Evolutionary conservation across 2,888 invertebrate genomes (phyloP).

Genomic region (Chouioia cunea): DNA sequence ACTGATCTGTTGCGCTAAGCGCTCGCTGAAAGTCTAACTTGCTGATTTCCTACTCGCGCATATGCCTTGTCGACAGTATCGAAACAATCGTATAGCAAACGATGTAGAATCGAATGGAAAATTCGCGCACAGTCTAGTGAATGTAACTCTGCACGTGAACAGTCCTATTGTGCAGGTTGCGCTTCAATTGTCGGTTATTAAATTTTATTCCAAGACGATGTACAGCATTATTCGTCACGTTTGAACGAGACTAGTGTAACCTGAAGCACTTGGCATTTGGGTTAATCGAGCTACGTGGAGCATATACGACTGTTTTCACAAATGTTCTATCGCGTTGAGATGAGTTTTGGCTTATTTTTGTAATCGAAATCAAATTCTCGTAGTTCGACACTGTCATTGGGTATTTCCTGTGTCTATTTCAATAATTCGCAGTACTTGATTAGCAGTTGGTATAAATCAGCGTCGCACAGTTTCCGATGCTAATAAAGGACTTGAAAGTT

Average conservation of each 20-base stretch:
- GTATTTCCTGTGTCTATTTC: conserved; percentile 20
- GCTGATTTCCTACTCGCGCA: too few relatives aligned
- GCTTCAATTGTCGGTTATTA: conserved; percentile 7
- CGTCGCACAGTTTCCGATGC: neutral
- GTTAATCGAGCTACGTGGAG: neutral
- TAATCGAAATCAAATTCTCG: conserved; percentile 7
- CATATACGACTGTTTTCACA: conserved; percentile 18
- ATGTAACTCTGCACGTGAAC: conserved; percentile 1
- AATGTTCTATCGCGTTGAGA: conserved; percentile 13
- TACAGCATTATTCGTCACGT: neutral
- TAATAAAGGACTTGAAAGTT: neutral
- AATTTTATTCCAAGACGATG: conserved; percentile 13
- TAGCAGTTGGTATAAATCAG: too few relatives aligned
- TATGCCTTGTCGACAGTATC: too few relatives aligned
- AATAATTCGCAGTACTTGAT: neutral
- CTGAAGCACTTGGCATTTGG: neutral
- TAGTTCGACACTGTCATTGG: neutral
- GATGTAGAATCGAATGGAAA: too few relatives aligned
- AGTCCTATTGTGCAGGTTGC: neutral
- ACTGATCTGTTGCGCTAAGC: conserved; percentile 3
- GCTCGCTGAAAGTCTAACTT: too few relatives aligned
- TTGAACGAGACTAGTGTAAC: neutral
- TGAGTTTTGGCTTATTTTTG: conserved; percentile 1
- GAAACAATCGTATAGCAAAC: too few relatives aligned
- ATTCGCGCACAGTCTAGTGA: conserved; percentile 2